Conservation (phyloP, 2,888 invertebrate genomes). For the Meliscaeva auricollis region DNA sequence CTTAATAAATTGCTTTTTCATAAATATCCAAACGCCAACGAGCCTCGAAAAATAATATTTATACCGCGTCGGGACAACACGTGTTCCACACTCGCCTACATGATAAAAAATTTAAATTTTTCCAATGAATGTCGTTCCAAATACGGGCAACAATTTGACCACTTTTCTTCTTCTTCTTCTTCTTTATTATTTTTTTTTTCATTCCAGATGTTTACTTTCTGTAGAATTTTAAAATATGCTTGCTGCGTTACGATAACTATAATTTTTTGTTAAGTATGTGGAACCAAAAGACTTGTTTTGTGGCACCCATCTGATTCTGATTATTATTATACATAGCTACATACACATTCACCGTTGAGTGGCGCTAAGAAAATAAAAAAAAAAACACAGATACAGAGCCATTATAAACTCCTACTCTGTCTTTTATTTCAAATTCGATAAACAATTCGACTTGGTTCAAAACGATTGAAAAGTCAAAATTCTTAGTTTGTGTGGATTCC, state of each 20-base stretch:
- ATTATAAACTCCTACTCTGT: conserved; percentile 19
- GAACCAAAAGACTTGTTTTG: conserved; percentile 44
- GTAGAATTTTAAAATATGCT: background rate
- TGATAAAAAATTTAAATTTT: conserved; percentile 28
- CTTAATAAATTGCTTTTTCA: conserved; percentile 57
- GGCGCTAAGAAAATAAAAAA: conserved; percentile 53
- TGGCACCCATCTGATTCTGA: conserved; percentile 20
- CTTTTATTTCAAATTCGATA: background rate
- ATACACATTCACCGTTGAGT: conserved; percentile 41
- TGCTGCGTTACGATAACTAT: background rate
- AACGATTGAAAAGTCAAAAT: conserved; percentile 31
- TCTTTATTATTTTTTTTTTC: conserved; percentile 23
- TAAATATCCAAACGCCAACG: conserved; percentile 44
- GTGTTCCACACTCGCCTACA: conserved; percentile 70
- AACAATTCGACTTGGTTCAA: background rate
- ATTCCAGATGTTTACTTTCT: conserved; percentile 59
- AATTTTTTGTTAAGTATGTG: conserved; percentile 4
- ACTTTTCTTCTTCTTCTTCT: conserved; percentile 15
- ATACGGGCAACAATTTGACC: conserved; percentile 65
- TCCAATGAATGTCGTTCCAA: conserved; percentile 57
- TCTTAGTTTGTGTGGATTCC: conserved; percentile 42
- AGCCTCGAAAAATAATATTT: conserved; percentile 42
- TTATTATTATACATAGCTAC: conserved; percentile 19
- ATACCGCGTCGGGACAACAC: conserved; percentile 61
- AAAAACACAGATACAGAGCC: background rate